phyloP scores from a whole-genome alignment of 1,140 invertebrate genomes.

The fruit fly (Drosophila melanogaster) region DNA sequence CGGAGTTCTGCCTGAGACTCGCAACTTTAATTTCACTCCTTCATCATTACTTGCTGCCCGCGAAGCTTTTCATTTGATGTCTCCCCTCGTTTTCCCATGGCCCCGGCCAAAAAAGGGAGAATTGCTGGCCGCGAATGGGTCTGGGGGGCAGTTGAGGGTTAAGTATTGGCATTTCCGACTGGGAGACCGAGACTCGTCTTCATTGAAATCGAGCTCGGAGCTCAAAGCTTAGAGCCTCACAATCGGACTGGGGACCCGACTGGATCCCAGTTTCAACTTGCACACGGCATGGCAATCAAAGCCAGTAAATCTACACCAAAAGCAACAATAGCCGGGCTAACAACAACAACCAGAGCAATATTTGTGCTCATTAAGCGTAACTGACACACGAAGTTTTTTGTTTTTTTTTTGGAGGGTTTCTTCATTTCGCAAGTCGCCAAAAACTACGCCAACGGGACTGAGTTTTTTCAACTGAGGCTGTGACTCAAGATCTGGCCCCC shows the following conservation, averaged over 20 bases:
- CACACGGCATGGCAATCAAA: slow-evolving; percentile 74
- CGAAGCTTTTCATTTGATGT: slow-evolving; percentile 58
- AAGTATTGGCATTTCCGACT: slow-evolving; percentile 77
- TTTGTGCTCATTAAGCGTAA: slow-evolving; percentile 83
- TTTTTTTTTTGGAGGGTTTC: slow-evolving; percentile 70
- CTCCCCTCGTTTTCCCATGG: slow-evolving; percentile 51
- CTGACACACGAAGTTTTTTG: slow-evolving; percentile 76
- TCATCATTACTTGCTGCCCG: slow-evolving; percentile 38
- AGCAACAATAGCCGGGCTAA: slow-evolving; percentile 45
- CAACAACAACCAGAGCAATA: slow-evolving; percentile 74
- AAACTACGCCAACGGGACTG: slow-evolving; percentile 60
- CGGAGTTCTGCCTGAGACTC: not conserved
- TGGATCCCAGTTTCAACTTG: slow-evolving; percentile 41
- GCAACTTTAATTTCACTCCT: slow-evolving; percentile 1
- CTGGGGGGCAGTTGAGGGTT: slow-evolving; percentile 26
- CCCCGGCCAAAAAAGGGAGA: slow-evolving; percentile 31
- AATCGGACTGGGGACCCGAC: slow-evolving; percentile 3
- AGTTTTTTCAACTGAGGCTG: slow-evolving; percentile 41
- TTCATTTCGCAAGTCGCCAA: slow-evolving; percentile 77
- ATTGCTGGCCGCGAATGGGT: slow-evolving; percentile 11
- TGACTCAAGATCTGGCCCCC: slow-evolving; percentile 43
- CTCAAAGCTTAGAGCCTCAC: slow-evolving; percentile 9
- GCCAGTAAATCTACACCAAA: slow-evolving; percentile 71
- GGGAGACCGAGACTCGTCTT: slow-evolving; percentile 57
- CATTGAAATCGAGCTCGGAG: slow-evolving; percentile 61